These are phyloP conservation scores for Ptilorrhoa leucosticta DNA, from an alignment of 2,113 vertebrate species.

Conservation along the genomic window DNA sequence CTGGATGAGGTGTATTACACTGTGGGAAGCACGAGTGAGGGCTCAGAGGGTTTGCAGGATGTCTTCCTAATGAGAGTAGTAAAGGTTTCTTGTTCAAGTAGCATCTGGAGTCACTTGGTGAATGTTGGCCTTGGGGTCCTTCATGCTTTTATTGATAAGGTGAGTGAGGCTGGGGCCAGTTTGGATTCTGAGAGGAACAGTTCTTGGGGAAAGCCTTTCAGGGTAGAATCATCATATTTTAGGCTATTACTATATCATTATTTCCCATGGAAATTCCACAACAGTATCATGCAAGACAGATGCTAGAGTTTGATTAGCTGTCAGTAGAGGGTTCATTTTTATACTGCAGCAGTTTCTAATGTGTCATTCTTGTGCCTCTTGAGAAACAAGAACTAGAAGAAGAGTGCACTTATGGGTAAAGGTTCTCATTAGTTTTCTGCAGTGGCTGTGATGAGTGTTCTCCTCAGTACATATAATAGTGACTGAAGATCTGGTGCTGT, in stretches of 20 bases:
- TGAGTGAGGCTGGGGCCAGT: not conserved
- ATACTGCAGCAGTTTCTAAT: not conserved
- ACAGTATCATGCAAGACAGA: not conserved
- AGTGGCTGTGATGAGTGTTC: not conserved
- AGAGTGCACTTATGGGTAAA: not conserved
- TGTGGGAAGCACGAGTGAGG: rapidly evolving
- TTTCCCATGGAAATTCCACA: not conserved
- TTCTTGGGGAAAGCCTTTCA: not conserved
- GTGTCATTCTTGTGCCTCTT: not conserved
- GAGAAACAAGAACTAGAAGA: not conserved
- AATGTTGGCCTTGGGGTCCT: not conserved
- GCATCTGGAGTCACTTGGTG: not conserved
- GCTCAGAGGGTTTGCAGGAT: not conserved
- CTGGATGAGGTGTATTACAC: not conserved
- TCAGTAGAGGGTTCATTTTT: not conserved
- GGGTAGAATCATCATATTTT: not conserved
- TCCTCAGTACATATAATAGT: not conserved
- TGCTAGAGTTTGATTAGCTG: not conserved
- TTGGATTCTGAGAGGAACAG: not conserved
- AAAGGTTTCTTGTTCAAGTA: not conserved
- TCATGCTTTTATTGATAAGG: not conserved
- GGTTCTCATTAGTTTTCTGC: not conserved
- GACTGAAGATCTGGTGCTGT: not conserved
- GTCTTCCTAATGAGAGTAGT: not conserved
- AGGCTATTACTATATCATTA: not conserved